Evolutionary conservation across 2,797 vertebrate genomes (phyloP).

Genomic region (Pogonophryne albipinna): DNA sequence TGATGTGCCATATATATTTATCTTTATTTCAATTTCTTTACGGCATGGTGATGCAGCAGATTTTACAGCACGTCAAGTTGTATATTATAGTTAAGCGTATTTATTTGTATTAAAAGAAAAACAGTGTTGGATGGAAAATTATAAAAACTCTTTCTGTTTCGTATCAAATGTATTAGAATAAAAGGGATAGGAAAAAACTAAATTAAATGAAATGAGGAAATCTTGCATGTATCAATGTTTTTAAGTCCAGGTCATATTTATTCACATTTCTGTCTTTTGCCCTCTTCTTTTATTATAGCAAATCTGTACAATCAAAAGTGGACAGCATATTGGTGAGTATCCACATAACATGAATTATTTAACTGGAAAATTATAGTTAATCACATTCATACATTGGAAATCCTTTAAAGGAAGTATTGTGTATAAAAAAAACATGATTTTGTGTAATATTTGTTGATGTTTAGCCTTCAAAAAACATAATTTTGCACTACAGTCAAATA

Average conservation of each 20-base stretch:
- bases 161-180: not conserved
- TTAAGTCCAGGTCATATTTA: not conserved
- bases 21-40: not conserved
- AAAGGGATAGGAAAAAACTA: not conserved
- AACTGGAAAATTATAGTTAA: not conserved
- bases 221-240: not conserved
- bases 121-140: not conserved
- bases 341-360: not conserved
- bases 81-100: not conserved
- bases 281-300: slow-evolving; percentile 86
- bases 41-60: too few species aligned
- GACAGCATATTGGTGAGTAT: slow-evolving; percentile 99
- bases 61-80: not conserved
- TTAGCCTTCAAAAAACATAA: too few species aligned
- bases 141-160: not conserved
- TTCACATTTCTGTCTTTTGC: slow-evolving; percentile 19
- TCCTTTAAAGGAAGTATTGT: too few species aligned
- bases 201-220: not conserved
- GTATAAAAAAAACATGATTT: too few species aligned
- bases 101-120: not conserved
- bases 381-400: too few species aligned
- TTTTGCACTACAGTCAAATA: too few species aligned
- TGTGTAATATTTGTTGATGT: too few species aligned
- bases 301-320: slow-evolving; percentile 99
- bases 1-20: too few species aligned